Conservation (phyloP, 2,888 invertebrate species). For the Conistra vaccinii region DNA sequence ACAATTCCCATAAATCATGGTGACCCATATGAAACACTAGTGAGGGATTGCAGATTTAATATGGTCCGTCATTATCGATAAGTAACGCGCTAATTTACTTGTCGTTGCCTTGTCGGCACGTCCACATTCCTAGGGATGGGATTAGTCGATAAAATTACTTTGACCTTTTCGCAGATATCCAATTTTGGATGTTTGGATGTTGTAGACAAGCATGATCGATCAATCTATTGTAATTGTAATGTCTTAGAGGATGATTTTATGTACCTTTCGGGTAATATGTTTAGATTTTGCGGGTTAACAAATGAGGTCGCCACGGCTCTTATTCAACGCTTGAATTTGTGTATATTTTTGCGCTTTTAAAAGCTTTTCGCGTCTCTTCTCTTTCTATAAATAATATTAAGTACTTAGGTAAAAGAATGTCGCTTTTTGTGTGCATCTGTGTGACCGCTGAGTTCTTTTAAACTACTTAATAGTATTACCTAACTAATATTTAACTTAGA, state of each 20-base stretch:
- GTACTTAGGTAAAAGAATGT: too few species aligned
- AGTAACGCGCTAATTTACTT: slow-evolving; percentile 87
- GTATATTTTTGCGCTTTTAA: too few species aligned
- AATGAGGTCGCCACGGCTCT: neutral
- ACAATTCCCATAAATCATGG: slow-evolving; percentile 34
- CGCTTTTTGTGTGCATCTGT: too few species aligned
- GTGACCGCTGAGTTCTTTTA: too few species aligned
- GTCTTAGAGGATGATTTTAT: slow-evolving; percentile 47
- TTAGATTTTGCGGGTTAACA: slow-evolving; percentile 23
- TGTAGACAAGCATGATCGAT: slow-evolving; percentile 51
- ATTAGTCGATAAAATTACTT: slow-evolving; percentile 62
- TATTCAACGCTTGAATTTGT: too few species aligned
- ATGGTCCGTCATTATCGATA: slow-evolving; percentile 85
- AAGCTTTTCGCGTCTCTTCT: too few species aligned
- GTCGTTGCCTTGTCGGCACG: slow-evolving; percentile 67
- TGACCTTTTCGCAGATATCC: slow-evolving; percentile 65
- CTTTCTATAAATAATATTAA: too few species aligned
- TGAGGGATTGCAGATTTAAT: slow-evolving; percentile 77
- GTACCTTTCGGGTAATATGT: slow-evolving; percentile 19
- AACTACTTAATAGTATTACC: too few species aligned
- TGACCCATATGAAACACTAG: slow-evolving; percentile 56
- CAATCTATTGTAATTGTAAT: slow-evolving; percentile 57
- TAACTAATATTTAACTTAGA: neutral
- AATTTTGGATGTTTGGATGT: slow-evolving; percentile 62
- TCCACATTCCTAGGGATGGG: slow-evolving; percentile 65